phyloP scores from a whole-genome alignment of 2,113 vertebrate species.

The Pyxicephalus adspersus region DNA sequence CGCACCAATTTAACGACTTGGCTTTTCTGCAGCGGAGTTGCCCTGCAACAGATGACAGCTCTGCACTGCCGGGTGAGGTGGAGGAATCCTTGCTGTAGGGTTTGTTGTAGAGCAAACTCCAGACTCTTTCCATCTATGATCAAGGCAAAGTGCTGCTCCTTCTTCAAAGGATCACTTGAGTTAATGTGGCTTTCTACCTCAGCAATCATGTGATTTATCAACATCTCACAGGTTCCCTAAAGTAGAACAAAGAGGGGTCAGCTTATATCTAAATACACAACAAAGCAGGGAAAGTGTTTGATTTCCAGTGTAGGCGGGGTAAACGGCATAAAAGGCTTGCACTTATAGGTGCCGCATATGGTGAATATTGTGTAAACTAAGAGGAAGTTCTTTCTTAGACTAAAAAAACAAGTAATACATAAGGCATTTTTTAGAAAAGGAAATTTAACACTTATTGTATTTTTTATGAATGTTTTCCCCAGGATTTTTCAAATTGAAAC shows the following conservation, averaged over 20 bases:
- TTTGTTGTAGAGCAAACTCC: constrained; percentile 76
- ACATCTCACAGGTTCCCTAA: constrained; percentile 79
- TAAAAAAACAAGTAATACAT: too few species aligned
- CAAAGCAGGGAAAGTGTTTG: too few species aligned
- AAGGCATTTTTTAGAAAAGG: too few species aligned
- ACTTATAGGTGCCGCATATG: too few species aligned
- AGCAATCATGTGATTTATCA: constrained; percentile 73
- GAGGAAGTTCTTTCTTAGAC: too few species aligned
- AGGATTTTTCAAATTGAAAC: too few species aligned
- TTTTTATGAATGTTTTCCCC: too few species aligned
- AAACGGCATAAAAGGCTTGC: too few species aligned
- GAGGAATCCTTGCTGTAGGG: constrained; percentile 73
- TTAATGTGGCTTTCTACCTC: constrained; percentile 62
- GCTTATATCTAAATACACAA: background rate
- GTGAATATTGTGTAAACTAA: too few species aligned
- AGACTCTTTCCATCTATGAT: constrained; percentile 81
- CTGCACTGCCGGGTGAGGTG: constrained; percentile 72
- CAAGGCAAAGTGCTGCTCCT: constrained; percentile 68
- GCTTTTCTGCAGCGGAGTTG: constrained; percentile 86
- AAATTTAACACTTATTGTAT: too few species aligned
- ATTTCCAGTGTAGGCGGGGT: too few species aligned
- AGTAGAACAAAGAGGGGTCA: constrained; percentile 6
- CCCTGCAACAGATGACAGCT: constrained; percentile 83
- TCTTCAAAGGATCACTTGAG: constrained; percentile 45
- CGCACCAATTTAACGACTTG: constrained; percentile 77